Evolutionary conservation across 2,113 vertebrate genomes (phyloP), one percentile per base, ranked within the genome.

Genomic region (Vulpes vulpes): DNA sequence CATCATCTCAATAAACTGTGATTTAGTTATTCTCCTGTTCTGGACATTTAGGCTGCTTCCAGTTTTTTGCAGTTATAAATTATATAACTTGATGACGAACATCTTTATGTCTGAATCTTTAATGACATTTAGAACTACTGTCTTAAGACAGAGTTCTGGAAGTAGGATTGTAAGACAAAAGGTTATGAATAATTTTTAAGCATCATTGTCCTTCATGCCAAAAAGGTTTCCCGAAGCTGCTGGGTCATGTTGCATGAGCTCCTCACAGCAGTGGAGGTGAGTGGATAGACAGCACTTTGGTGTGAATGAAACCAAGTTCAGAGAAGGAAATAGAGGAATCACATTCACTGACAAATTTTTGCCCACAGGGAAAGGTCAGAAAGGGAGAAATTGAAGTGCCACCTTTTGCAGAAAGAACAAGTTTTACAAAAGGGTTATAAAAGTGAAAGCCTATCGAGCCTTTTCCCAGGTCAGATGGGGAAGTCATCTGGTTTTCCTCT

Each of bases 141-240:
- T 35, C 43, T 86, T 89, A 95, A 62, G 49, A 73, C 38, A 16
- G 55, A 51, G 57, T 85, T 88, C 65, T 95, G 69, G n/a, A 93
- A 93, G 53, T 35, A 74, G 60, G 78, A 51, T 85, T 78, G 51
- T 76, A 71, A 51, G 35, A 74, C 38, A 74, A 76, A 95, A 93
- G 38, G 11, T 25, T 57, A 87, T n/a, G 14, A 25, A 9, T 74
- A 85, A 85, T 64, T 94, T 95, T 87, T 73, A 94, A 96, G 10
- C 80, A 51, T 38, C 79, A 23, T 53, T 59, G 87, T 57, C 74
- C 10, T 92, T 94, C 32, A 17, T 15, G 49, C 23, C 43, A 74
- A n/a, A n/a, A 88, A 93, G 71, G n/a, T 97, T 96, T 94, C 86
- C 73, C 71, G 20, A 86, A 97, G 86, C 49, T 79, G 9, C 60